A percentile compares a stretch with the other conserved stretches of the same genome.
These are phyloP conservation scores for Machimus atricapillus DNA, from an alignment of 2,888 invertebrate genomes.

Conservation along the genomic window DNA sequence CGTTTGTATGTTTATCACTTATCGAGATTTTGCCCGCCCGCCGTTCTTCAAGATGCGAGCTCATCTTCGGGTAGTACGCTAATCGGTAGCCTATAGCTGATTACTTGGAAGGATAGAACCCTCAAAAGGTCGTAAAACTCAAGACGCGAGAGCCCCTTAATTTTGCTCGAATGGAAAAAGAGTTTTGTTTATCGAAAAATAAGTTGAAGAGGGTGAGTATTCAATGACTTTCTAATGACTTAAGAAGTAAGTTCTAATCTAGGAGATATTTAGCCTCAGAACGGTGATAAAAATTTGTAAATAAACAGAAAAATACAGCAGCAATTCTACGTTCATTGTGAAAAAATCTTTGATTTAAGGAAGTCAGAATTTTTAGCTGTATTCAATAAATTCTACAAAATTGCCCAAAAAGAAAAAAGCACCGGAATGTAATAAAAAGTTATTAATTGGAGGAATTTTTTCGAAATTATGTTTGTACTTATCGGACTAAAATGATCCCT, in stretches of 20 bases:
- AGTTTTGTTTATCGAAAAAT: constrained; percentile 9
- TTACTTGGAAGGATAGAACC: neutral
- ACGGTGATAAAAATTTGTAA: neutral
- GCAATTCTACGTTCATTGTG: too few relatives aligned
- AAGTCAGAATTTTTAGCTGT: too few relatives aligned
- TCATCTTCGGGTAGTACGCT: neutral
- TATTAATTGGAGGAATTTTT: too few relatives aligned
- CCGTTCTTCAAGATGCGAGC: neutral
- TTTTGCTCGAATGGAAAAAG: neutral
- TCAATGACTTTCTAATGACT: constrained; percentile 15
- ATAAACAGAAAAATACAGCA: neutral
- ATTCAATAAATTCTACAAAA: too few relatives aligned
- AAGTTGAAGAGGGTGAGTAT: neutral
- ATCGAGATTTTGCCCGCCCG: neutral
- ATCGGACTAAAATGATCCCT: too few relatives aligned
- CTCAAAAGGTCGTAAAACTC: constrained; percentile 23
- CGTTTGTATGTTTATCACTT: constrained; percentile 7
- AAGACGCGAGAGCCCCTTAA: neutral
- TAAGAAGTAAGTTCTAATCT: neutral
- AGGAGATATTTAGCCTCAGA: neutral
- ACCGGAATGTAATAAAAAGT: too few relatives aligned
- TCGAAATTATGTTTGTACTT: too few relatives aligned
- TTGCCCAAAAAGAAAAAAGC: too few relatives aligned
- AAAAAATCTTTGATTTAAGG: too few relatives aligned
- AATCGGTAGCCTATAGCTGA: neutral